phyloP scores from a whole-genome alignment of 2,797 vertebrate genomes.

The Toxotes lorentzi region DNA sequence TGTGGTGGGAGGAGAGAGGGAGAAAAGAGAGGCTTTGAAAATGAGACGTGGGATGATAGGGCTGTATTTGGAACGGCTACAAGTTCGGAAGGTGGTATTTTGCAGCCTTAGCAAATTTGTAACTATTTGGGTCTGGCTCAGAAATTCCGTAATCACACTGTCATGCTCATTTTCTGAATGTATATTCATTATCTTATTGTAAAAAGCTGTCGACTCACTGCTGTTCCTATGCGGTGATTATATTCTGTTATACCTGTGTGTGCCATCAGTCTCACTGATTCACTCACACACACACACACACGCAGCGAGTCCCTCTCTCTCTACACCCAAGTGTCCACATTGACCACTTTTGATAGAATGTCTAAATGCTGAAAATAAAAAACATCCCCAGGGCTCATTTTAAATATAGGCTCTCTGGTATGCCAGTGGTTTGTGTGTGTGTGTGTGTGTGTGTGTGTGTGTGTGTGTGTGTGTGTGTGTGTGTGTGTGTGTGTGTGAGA shows the following conservation, averaged over 20 bases:
- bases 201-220: conserved; percentile 67
- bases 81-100: conserved; percentile 82
- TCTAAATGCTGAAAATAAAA: conserved; percentile 81
- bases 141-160: conserved; percentile 73
- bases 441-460: conserved; percentile 38
- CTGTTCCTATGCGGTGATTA: conserved; percentile 56
- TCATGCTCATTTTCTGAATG: conserved; percentile 58
- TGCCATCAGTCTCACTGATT: conserved; percentile 53
- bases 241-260: conserved; percentile 63
- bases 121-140: conserved; percentile 77
- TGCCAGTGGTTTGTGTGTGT: conserved; percentile 79
- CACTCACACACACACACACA: conserved; percentile 7
- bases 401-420: conserved; percentile 85
- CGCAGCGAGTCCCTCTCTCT: conserved; percentile 43
- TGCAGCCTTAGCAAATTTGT: conserved; percentile 83
- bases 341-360: conserved; percentile 78
- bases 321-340: conserved; percentile 68
- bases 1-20: conserved; percentile 82
- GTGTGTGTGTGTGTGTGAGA: background rate
- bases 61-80: conserved; percentile 76
- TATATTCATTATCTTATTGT: conserved; percentile 70
- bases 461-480: conserved; percentile 1
- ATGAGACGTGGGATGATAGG: conserved; percentile 82
- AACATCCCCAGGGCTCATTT: conserved; percentile 74
- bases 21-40: conserved; percentile 83